Conservation (phyloP, 2,888 invertebrate species). For the Coecobrya sp. region DNA sequence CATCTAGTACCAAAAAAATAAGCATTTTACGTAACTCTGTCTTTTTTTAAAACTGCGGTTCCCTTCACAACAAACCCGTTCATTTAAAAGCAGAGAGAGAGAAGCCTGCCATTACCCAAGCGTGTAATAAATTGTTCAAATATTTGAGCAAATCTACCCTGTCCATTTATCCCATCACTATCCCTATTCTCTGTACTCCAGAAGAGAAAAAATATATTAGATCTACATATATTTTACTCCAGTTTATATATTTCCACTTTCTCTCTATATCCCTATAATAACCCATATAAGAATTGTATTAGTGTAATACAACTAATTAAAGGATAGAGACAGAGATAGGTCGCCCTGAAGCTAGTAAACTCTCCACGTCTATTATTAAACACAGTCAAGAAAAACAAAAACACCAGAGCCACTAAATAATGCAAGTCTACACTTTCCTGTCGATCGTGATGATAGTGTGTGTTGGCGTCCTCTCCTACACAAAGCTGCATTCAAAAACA, state of each 20-base stretch:
- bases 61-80: not conserved
- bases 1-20: not conserved
- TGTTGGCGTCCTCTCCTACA: not conserved
- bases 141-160: constrained; percentile 8
- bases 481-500: too few relatives aligned
- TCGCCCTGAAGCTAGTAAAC: constrained; percentile 16
- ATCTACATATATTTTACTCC: not conserved
- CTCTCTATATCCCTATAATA: not conserved
- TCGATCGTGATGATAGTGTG: not conserved
- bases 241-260: not conserved
- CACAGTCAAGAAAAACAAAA: constrained; percentile 9
- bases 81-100: not conserved
- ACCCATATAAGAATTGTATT: constrained; percentile 20
- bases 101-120: not conserved
- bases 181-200: not conserved
- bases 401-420: not conserved
- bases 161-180: not conserved
- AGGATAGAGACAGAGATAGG: constrained; percentile 16
- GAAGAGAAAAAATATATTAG: not conserved
- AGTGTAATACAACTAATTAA: constrained; percentile 54
- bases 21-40: not conserved
- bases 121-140: constrained; percentile 17
- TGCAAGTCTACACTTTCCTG: not conserved
- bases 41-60: not conserved
- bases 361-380: not conserved